These are phyloP conservation scores for Hartigia nigra DNA, from an alignment of 2,888 invertebrate species.

Conservation along the genomic window DNA sequence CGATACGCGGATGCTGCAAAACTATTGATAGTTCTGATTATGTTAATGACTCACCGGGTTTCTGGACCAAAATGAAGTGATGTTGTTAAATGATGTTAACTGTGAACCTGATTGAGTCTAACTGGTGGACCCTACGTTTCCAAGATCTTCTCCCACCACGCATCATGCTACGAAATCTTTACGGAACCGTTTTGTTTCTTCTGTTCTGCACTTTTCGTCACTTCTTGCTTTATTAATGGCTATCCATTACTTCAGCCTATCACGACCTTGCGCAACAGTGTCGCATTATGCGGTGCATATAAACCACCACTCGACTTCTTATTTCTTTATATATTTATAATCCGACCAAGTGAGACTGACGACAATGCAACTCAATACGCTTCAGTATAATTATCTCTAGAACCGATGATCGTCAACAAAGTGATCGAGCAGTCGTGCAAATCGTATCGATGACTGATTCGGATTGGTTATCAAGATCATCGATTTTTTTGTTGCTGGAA, in stretches of 20 bases:
- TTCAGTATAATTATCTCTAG: too few species aligned
- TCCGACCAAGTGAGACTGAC: too few species aligned
- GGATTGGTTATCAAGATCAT: too few species aligned
- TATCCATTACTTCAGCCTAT: background rate
- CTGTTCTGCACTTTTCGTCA: background rate
- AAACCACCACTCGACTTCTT: slow-evolving; percentile 12
- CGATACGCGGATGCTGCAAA: background rate
- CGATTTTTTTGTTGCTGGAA: too few species aligned
- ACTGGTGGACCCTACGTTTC: background rate
- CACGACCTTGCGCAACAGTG: slow-evolving; percentile 26
- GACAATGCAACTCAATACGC: too few species aligned
- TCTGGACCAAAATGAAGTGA: too few species aligned
- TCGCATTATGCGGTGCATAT: slow-evolving; percentile 29
- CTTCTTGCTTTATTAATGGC: background rate
- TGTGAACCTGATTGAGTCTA: background rate
- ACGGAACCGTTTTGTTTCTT: background rate
- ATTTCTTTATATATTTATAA: too few species aligned
- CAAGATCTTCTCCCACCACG: background rate
- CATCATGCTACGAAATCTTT: background rate
- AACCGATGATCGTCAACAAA: too few species aligned
- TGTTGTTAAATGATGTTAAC: background rate
- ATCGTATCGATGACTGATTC: too few species aligned
- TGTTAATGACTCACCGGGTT: background rate
- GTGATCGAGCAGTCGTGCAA: too few species aligned
- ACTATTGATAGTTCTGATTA: background rate